These are phyloP conservation scores for Pelecanus crispus DNA, from an alignment of 2,113 vertebrate genomes.

Conservation along the genomic window DNA sequence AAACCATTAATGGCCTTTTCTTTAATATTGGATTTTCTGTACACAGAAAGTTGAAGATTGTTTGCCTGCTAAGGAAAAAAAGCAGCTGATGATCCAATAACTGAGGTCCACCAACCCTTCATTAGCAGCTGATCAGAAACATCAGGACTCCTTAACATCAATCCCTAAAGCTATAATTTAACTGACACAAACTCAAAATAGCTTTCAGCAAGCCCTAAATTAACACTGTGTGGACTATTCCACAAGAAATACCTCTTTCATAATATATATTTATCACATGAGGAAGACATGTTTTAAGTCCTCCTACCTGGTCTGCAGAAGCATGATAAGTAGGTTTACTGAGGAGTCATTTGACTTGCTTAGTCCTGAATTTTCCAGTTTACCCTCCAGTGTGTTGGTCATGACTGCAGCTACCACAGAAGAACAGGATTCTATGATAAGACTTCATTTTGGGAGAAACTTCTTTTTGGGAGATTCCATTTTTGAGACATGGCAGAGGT, in stretches of 20 bases:
- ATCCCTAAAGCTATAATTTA: not conserved
- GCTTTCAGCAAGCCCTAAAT: not conserved
- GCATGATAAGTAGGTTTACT: not conserved
- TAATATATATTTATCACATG: not conserved
- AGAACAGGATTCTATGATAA: not conserved
- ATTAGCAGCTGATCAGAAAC: not conserved
- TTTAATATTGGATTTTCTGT: not conserved
- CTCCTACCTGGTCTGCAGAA: not conserved
- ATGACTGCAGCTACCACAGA: not conserved
- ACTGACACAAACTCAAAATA: not conserved
- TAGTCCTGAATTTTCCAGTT: not conserved
- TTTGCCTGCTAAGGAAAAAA: not conserved
- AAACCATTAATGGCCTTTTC: not conserved
- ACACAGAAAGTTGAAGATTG: not conserved
- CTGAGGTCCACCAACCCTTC: not conserved
- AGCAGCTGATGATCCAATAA: not conserved
- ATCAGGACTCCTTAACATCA: not conserved
- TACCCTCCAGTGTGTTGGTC: not conserved
- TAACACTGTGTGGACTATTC: not conserved
- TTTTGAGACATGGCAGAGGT: not conserved
- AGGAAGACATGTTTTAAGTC: not conserved
- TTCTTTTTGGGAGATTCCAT: not conserved
- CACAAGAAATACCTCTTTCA: not conserved
- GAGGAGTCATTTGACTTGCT: not conserved
- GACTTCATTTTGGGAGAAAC: not conserved